phyloP scores from a whole-genome alignment of 2,888 invertebrate species.

The Caenorhabditis uteleia region DNA sequence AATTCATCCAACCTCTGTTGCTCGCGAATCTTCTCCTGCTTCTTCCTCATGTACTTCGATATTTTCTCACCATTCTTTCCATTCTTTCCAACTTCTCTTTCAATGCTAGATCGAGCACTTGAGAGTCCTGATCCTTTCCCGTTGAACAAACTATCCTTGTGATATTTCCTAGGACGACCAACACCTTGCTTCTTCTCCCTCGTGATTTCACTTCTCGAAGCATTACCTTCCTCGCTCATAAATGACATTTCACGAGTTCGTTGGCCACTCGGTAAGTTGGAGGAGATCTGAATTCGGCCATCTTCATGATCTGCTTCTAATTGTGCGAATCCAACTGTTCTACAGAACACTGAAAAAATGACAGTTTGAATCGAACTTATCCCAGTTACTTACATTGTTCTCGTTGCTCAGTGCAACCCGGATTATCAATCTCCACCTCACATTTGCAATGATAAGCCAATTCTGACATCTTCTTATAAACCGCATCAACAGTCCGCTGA shows the following conservation, averaged over 20 bases:
- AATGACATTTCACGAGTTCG: slow-evolving; percentile 17
- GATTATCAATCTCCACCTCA: slow-evolving; percentile 96
- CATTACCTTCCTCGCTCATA: slow-evolving; percentile 21
- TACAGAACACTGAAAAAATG: slow-evolving; percentile 1
- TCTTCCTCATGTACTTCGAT: slow-evolving; percentile 49
- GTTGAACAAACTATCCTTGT: too few relatives aligned
- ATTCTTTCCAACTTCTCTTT: slow-evolving; percentile 6
- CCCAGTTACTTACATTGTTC: slow-evolving; percentile 36
- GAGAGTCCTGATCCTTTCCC: slow-evolving; percentile 1
- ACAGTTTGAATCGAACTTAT: not conserved
- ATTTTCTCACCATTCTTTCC: slow-evolving; percentile 8
- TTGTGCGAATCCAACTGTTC: not conserved
- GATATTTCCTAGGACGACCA: not conserved
- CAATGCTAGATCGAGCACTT: slow-evolving; percentile 21
- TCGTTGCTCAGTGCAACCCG: slow-evolving; percentile 92
- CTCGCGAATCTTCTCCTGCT: slow-evolving; percentile 25
- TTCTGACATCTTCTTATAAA: slow-evolving; percentile 84
- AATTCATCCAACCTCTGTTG: slow-evolving; percentile 1
- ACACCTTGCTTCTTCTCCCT: not conserved
- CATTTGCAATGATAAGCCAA: slow-evolving; percentile 96
- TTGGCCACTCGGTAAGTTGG: not conserved
- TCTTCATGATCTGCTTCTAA: slow-evolving; percentile 2
- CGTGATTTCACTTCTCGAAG: not conserved
- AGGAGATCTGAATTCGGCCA: not conserved
- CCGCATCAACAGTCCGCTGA: slow-evolving; percentile 78